Evolutionary conservation across 2,113 vertebrate species (phyloP).

Genomic region (Corythaixoides concolor): DNA sequence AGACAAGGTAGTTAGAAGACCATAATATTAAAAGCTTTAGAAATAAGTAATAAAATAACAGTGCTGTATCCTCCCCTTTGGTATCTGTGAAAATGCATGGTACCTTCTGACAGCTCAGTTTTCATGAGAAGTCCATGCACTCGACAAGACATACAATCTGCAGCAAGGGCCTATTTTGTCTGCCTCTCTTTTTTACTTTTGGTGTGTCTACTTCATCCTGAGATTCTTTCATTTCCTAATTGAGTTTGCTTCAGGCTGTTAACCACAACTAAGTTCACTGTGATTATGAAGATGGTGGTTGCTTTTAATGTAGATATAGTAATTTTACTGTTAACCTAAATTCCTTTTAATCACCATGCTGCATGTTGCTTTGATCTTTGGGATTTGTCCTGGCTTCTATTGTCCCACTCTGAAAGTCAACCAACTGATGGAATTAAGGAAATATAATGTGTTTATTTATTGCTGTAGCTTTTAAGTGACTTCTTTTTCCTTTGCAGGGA

Average conservation of each 20-base stretch:
- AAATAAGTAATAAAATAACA: not conserved
- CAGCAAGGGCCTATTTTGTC: not conserved
- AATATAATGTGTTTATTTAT: not conserved
- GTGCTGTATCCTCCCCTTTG: not conserved
- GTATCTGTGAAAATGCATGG: not conserved
- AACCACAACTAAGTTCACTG: not conserved
- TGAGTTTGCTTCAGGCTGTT: conserved; percentile 4
- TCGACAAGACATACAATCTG: not conserved
- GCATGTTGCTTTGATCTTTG: not conserved
- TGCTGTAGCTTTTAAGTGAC: not conserved
- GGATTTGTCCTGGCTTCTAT: not conserved
- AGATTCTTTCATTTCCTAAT: not conserved
- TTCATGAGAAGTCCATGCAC: not conserved
- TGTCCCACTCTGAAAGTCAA: not conserved
- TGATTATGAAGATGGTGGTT: not conserved
- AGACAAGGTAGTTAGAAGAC: not conserved
- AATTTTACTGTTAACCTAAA: not conserved
- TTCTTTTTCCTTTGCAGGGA: conserved; percentile 76
- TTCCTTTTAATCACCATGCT: not conserved
- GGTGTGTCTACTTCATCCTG: not conserved
- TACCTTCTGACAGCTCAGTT: not conserved
- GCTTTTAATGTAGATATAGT: not conserved
- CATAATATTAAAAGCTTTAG: not conserved
- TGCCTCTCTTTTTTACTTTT: not conserved
- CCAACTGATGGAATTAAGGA: not conserved